These are phyloP conservation scores for Nymphalis c-album DNA, from an alignment of 2,888 invertebrate species.

Conservation along the genomic window DNA sequence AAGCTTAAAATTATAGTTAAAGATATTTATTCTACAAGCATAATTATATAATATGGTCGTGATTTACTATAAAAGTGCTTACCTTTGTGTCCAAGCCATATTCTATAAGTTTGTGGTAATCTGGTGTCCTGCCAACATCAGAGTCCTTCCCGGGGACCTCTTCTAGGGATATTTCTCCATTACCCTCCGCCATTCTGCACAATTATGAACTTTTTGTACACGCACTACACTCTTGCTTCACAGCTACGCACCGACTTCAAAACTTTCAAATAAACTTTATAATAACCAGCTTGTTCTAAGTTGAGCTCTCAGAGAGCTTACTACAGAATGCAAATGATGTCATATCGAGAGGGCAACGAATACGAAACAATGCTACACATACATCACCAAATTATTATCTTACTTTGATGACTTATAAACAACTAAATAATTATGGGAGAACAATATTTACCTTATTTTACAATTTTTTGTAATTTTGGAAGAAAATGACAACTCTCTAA, in stretches of 20 bases:
- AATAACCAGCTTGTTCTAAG: constrained; percentile 43
- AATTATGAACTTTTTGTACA: constrained; percentile 66
- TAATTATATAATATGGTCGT: neutral
- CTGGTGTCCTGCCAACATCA: constrained; percentile 89
- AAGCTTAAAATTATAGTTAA: neutral
- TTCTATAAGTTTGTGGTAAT: constrained; percentile 96
- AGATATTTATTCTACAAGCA: neutral
- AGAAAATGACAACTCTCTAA: constrained; percentile 79
- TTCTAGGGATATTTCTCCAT: constrained; percentile 91
- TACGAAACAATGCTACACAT: constrained; percentile 54
- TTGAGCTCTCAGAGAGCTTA: constrained; percentile 56
- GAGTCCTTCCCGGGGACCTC: constrained; percentile 85
- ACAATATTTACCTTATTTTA: constrained; percentile 79
- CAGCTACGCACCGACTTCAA: constrained; percentile 41
- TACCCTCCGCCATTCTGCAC: constrained; percentile 92
- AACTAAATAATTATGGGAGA: constrained; percentile 36
- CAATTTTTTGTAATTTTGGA: constrained; percentile 81
- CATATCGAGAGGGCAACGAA: constrained; percentile 76
- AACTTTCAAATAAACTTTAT: constrained; percentile 48
- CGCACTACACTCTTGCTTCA: constrained; percentile 64
- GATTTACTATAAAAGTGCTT: constrained; percentile 40
- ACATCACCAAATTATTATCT: constrained; percentile 39
- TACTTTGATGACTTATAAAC: constrained; percentile 26
- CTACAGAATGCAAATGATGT: constrained; percentile 71
- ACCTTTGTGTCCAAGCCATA: constrained; percentile 98